phyloP scores from a whole-genome alignment of 1,140 invertebrate species.

The Caenorhabditis brenneri region DNA sequence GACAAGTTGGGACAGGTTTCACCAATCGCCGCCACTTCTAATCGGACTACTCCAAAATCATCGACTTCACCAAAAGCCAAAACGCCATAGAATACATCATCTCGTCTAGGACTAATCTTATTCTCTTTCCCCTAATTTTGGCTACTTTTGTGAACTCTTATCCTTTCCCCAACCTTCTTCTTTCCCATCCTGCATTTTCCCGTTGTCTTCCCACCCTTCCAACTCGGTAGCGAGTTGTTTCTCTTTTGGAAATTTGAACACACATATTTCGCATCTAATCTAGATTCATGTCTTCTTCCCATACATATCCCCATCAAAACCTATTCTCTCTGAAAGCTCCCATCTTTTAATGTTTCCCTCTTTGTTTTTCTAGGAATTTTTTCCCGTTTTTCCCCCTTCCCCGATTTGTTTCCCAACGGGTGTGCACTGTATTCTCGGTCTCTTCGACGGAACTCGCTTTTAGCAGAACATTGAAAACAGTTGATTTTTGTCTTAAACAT shows the following conservation, averaged over 20 bases:
- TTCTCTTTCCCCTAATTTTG: neutral
- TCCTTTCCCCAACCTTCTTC: neutral
- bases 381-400: neutral
- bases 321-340: neutral
- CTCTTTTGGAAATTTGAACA: neutral
- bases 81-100: neutral
- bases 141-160: neutral
- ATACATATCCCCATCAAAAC: neutral
- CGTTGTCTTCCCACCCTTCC: neutral
- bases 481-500: neutral
- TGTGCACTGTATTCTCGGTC: slow-evolving; percentile 38
- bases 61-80: neutral
- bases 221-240: no score
- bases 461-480: neutral
- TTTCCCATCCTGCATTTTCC: slow-evolving; percentile 3
- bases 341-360: neutral
- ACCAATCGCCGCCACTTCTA: neutral
- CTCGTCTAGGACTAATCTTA: no score
- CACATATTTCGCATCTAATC: neutral
- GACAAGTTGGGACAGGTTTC: neutral
- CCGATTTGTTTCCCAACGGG: neutral
- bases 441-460: neutral
- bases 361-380: slow-evolving; percentile 18
- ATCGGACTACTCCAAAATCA: neutral
- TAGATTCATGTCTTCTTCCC: neutral